Conservation (phyloP, 2,888 invertebrate genomes). For the Trisateles emortualis region DNA sequence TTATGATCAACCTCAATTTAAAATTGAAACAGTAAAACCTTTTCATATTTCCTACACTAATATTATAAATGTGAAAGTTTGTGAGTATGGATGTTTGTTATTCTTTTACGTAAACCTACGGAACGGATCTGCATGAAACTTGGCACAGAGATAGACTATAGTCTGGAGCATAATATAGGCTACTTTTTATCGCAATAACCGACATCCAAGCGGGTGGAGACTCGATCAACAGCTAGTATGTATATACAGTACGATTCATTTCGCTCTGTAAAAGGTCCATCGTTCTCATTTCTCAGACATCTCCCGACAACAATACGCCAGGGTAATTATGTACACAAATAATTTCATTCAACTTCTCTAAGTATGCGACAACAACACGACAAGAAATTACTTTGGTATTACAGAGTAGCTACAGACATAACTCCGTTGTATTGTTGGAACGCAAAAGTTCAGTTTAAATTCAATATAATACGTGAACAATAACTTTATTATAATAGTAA, state of each 20-base stretch:
- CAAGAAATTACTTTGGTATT: slow-evolving; percentile 57
- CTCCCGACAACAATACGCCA: slow-evolving; percentile 62
- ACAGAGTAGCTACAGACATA: slow-evolving; percentile 38
- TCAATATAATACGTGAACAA: not conserved
- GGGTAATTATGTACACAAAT: slow-evolving; percentile 68
- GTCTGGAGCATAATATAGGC: too few species aligned
- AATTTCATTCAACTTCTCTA: slow-evolving; percentile 55
- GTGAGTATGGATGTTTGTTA: too few species aligned
- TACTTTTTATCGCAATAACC: too few species aligned
- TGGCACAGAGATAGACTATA: too few species aligned
- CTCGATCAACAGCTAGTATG: too few species aligned
- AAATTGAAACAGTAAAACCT: too few species aligned
- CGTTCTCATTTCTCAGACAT: slow-evolving; percentile 58
- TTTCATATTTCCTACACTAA: too few species aligned
- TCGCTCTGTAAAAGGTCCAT: slow-evolving; percentile 57
- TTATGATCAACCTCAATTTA: too few species aligned
- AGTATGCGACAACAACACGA: slow-evolving; percentile 46
- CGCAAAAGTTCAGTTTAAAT: slow-evolving; percentile 22
- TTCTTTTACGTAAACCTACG: too few species aligned
- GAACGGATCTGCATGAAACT: too few species aligned
- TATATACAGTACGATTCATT: slow-evolving; percentile 23
- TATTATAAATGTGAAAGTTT: too few species aligned
- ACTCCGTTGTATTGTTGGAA: slow-evolving; percentile 45
- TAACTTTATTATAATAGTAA: not conserved
- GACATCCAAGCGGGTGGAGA: too few species aligned